phyloP scores from a whole-genome alignment of 1,140 invertebrate genomes.

The Drosophila nigrodunni region DNA sequence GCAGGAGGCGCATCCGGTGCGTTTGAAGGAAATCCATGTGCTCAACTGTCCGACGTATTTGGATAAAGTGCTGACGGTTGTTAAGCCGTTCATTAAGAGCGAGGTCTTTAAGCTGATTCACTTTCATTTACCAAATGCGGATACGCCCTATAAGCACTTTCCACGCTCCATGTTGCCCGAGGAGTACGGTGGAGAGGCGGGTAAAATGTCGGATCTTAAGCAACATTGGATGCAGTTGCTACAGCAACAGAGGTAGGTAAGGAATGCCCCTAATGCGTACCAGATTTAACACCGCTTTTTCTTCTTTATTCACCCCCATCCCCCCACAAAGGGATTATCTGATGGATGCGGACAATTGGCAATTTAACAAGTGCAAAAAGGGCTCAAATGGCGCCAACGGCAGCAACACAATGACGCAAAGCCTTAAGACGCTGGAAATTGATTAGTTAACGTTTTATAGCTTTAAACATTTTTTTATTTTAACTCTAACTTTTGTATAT shows the following conservation, averaged over 20 bases:
- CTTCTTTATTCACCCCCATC: background rate
- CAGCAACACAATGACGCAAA: constrained; percentile 34
- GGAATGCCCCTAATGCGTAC: background rate
- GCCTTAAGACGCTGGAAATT: constrained; percentile 68
- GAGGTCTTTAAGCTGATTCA: constrained; percentile 87
- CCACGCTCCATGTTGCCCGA: constrained; percentile 87
- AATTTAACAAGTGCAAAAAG: constrained; percentile 70
- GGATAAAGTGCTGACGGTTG: constrained; percentile 87
- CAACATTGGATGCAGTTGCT: constrained; percentile 85
- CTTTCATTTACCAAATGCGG: constrained; percentile 87
- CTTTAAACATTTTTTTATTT: constrained; percentile 10
- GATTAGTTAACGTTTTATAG: constrained; percentile 46
- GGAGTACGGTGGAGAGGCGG: constrained; percentile 88
- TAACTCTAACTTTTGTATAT: constrained; percentile 23
- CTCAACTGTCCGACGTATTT: constrained; percentile 88
- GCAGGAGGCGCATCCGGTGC: constrained; percentile 91
- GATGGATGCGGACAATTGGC: constrained; percentile 68
- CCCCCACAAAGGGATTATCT: constrained; percentile 55
- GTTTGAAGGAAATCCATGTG: constrained; percentile 90
- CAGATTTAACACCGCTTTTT: background rate
- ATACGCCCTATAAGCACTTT: constrained; percentile 87
- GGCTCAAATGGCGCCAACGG: background rate
- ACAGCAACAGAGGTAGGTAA: constrained; percentile 68
- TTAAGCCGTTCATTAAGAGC: constrained; percentile 88
- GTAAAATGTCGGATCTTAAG: constrained; percentile 86